phyloP scores from a whole-genome alignment of 2,113 vertebrate genomes.

The Platanista minor region DNA sequence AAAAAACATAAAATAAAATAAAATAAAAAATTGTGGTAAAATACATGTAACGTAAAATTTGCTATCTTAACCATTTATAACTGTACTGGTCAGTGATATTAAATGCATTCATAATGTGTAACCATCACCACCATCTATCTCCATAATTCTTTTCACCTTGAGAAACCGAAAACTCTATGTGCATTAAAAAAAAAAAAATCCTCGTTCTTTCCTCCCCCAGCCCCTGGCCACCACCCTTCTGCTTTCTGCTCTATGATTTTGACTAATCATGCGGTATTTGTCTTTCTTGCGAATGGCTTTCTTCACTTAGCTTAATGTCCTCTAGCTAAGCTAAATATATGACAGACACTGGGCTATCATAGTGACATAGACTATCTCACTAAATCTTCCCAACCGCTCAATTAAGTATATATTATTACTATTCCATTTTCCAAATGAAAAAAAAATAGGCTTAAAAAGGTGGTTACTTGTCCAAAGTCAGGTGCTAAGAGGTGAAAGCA shows the following conservation, averaged over 20 bases:
- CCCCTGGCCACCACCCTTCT: neutral
- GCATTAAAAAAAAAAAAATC: neutral
- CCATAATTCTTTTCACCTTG: neutral
- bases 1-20: no score
- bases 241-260: neutral
- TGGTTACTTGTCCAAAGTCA: neutral
- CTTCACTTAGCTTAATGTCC: neutral
- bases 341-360: neutral
- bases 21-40: neutral
- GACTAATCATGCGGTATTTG: neutral
- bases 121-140: neutral
- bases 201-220: neutral
- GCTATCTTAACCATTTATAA: neutral
- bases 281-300: neutral
- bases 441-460: neutral
- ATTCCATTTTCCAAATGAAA: neutral
- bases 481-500: neutral
- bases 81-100: neutral
- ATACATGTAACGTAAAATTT: neutral
- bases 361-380: neutral
- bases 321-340: neutral
- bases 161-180: neutral
- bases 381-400: neutral
- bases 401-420: neutral
- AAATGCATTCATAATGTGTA: neutral